These are phyloP conservation scores for Temnothorax ravouxi DNA, from an alignment of 2,888 invertebrate species.

Conservation along the genomic window DNA sequence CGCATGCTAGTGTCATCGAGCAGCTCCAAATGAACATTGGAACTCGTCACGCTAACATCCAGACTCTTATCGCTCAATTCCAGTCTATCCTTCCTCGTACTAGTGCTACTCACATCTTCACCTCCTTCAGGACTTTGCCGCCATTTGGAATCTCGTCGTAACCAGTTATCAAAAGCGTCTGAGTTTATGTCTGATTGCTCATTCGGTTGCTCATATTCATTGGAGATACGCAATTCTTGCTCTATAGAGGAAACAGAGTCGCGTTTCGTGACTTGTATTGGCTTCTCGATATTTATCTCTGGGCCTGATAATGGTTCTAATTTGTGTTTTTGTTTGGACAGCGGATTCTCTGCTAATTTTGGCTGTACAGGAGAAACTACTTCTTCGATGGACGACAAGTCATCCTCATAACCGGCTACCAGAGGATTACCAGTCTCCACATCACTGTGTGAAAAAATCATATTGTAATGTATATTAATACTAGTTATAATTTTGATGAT, in stretches of 20 bases:
- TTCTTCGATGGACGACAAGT: conserved; percentile 91
- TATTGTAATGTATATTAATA: background rate
- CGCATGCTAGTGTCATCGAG: conserved; percentile 83
- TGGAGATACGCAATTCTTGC: conserved; percentile 80
- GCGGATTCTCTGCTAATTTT: conserved; percentile 83
- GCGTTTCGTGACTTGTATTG: conserved; percentile 77
- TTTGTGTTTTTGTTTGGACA: conserved; percentile 83
- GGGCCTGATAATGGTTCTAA: conserved; percentile 78
- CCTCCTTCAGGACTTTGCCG: conserved; percentile 93
- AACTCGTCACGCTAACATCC: conserved; percentile 87
- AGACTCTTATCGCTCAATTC: conserved; percentile 84
- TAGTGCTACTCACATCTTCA: conserved; percentile 87
- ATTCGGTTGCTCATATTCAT: conserved; percentile 71
- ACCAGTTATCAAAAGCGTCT: conserved; percentile 89
- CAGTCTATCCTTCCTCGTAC: conserved; percentile 87
- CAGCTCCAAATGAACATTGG: conserved; percentile 87
- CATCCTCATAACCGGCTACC: conserved; percentile 94
- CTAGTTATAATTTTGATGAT: background rate
- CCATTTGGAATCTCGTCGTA: conserved; percentile 90
- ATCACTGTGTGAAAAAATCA: conserved; percentile 86
- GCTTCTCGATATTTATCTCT: conserved; percentile 74
- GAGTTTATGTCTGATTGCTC: conserved; percentile 79
- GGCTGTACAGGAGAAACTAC: conserved; percentile 80
- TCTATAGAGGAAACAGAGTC: conserved; percentile 84
- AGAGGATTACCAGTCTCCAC: conserved; percentile 92